Evolutionary conservation across 2,113 vertebrate species (phyloP).

Genomic region (Bucco capensis): DNA sequence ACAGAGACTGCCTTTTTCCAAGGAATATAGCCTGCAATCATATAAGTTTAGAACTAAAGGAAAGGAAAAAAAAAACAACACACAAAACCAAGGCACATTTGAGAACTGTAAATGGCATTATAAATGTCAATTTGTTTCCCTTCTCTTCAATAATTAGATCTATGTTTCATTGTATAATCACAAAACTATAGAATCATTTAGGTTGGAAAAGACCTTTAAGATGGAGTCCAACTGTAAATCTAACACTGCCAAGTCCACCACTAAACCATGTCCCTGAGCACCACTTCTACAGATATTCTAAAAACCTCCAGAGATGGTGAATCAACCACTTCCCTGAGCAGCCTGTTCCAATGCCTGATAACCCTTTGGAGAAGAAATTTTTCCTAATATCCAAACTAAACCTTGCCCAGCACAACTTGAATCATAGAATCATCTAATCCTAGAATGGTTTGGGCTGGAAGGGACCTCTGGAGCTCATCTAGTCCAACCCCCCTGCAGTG

Average conservation of each 20-base stretch:
- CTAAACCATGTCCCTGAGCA: too few relatives aligned
- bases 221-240: too few relatives aligned
- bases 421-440: too few relatives aligned
- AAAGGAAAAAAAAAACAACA: neutral
- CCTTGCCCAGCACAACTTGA: too few relatives aligned
- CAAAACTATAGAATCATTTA: neutral
- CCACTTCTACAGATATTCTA: too few relatives aligned
- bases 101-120: neutral
- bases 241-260: too few relatives aligned
- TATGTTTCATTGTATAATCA: neutral
- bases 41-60: neutral
- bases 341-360: neutral
- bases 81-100: neutral
- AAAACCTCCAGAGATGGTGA: neutral
- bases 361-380: neutral
- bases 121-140: neutral
- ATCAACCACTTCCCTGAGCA: neutral
- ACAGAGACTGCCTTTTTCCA: neutral
- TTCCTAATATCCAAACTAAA: neutral
- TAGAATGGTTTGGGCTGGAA: too few relatives aligned
- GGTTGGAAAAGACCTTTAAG: too few relatives aligned
- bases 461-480: too few relatives aligned
- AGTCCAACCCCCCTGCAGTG: too few relatives aligned
- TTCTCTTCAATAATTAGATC: neutral
- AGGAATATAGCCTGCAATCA: neutral